Percentiles rank a stretch among this genome's conserved stretches.
Conservation (phyloP, 2,888 invertebrate genomes). For the Trypoxylon attenuatum region DNA sequence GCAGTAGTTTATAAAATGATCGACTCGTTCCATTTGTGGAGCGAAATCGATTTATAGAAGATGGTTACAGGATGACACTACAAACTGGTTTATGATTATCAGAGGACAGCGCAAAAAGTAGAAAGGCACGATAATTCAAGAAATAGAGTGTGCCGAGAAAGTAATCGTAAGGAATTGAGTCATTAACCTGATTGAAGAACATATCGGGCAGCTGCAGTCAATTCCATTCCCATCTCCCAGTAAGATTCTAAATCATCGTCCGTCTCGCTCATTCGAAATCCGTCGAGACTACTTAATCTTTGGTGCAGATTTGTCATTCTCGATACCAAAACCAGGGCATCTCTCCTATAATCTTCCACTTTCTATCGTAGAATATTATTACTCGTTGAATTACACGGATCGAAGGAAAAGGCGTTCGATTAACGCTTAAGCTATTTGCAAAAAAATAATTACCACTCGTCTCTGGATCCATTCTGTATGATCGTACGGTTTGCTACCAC, state of each 20-base stretch:
- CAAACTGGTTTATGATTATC: background rate
- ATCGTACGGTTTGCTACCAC: slow-evolving; percentile 83
- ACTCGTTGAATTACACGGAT: no score
- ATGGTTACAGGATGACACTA: background rate
- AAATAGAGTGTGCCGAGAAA: background rate
- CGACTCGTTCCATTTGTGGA: background rate
- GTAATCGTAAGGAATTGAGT: background rate
- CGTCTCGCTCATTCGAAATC: slow-evolving; percentile 77
- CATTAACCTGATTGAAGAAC: slow-evolving; percentile 64
- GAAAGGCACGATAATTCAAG: background rate
- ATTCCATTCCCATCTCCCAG: slow-evolving; percentile 76
- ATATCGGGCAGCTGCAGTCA: slow-evolving; percentile 58
- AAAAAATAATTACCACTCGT: slow-evolving; percentile 81
- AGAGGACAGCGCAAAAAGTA: slow-evolving; percentile 2
- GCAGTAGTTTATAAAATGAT: background rate
- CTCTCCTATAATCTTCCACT: slow-evolving; percentile 81
- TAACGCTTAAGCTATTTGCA: slow-evolving; percentile 15
- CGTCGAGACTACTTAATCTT: slow-evolving; percentile 77
- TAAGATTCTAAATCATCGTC: slow-evolving; percentile 77
- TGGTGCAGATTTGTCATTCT: slow-evolving; percentile 80
- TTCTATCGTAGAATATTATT: slow-evolving; percentile 73
- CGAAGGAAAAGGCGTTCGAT: no score
- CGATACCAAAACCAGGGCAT: slow-evolving; percentile 77
- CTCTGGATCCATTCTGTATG: slow-evolving; percentile 85
- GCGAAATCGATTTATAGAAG: background rate